Conservation (phyloP, 2,888 invertebrate species). For the Metopia argyrocephala region DNA sequence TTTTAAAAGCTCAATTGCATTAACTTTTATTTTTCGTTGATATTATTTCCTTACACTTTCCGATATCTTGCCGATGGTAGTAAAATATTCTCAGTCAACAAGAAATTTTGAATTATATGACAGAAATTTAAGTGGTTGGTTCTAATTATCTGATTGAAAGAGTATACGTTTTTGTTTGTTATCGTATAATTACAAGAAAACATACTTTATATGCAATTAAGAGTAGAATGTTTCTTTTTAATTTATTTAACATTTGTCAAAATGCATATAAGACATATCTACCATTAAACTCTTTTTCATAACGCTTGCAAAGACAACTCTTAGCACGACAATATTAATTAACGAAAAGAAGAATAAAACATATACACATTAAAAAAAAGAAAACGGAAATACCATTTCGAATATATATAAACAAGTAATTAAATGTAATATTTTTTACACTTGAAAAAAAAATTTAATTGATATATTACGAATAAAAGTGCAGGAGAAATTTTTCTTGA, state of each 20-base stretch:
- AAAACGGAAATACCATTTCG: constrained; percentile 53
- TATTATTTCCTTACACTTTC: too few relatives aligned
- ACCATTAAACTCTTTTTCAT: not conserved
- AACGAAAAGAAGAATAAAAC: constrained; percentile 16
- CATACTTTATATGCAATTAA: too few relatives aligned
- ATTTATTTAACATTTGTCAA: constrained; percentile 44
- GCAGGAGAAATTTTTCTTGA: not conserved
- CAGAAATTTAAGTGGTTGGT: too few relatives aligned
- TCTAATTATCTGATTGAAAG: too few relatives aligned
- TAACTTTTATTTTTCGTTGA: too few relatives aligned
- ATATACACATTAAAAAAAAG: not conserved
- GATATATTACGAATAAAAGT: constrained; percentile 20
- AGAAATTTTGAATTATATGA: too few relatives aligned
- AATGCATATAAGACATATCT: constrained; percentile 35
- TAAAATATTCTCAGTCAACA: too few relatives aligned
- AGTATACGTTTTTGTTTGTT: too few relatives aligned
- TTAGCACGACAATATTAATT: constrained; percentile 45
- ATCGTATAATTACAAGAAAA: too few relatives aligned
- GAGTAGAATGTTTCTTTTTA: constrained; percentile 22
- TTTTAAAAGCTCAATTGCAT: too few relatives aligned
- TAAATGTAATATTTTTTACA: constrained; percentile 36
- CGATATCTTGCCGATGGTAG: too few relatives aligned
- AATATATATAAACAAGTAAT: constrained; percentile 52
- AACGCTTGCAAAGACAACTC: constrained; percentile 1
- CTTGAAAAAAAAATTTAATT: constrained; percentile 14